phyloP scores from a whole-genome alignment of 64 coral and sea anemone species.

The Stichodactyla mertensii region DNA sequence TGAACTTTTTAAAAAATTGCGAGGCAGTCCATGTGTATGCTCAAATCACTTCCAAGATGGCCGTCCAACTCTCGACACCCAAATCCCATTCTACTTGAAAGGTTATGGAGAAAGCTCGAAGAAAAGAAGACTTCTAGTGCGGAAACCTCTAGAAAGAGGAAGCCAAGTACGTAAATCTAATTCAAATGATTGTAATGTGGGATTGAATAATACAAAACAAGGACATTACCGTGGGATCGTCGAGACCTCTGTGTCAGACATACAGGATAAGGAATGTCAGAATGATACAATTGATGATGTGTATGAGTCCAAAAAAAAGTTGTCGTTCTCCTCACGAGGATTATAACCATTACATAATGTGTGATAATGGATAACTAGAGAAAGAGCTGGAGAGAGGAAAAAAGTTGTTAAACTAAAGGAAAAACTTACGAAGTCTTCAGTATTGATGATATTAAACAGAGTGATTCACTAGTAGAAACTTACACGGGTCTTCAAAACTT shows the following conservation, averaged over 20 bases:
- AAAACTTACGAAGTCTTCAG: no score
- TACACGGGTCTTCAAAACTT: no score
- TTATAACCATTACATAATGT: background rate
- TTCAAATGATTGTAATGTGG: background rate
- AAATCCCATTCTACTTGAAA: background rate
- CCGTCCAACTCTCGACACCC: background rate
- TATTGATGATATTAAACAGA: no score
- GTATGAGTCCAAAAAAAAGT: no score
- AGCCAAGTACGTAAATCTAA: no score
- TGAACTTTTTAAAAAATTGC: background rate
- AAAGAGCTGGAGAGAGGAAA: background rate
- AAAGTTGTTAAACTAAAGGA: background rate
- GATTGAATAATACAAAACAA: background rate
- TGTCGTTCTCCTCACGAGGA: background rate
- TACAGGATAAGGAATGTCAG: background rate
- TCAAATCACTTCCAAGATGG: background rate
- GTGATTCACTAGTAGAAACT: no score
- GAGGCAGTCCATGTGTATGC: background rate
- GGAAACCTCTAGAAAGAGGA: background rate
- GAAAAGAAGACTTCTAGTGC: background rate
- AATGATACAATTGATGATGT: no score
- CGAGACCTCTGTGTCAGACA: background rate
- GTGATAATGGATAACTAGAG: background rate
- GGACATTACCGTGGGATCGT: no score
- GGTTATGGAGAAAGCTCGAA: background rate